Evolutionary conservation across 2,888 invertebrate species (phyloP), one percentile per base, ranked within the genome.

Genomic region (Rotaria magnacalcarata): DNA sequence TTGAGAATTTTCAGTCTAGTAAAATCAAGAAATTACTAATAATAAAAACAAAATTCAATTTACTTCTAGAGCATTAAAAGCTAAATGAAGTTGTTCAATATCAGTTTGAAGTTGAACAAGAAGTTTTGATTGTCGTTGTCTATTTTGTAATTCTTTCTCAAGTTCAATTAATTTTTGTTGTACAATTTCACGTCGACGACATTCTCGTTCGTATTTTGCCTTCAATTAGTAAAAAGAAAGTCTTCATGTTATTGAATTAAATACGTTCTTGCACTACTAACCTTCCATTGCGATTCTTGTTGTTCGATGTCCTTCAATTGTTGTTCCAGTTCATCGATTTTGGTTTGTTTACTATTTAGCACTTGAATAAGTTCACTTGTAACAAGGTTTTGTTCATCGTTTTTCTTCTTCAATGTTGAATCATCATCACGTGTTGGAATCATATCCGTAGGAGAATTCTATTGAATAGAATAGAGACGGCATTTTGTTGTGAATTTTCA

Each of bases 241-340:
- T 34, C 34, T 34, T 34, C 34, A 34, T 34, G 34, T 50, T 50
- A 50, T 50, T 50, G 8, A 50, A 50, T 11, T 50, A 50, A 50
- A 50, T 50, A 11, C 50, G 14, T 11, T 14, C 14, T 27, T 67
- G 67, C 16, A 67, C 67, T 67, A 67, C n/a, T 67, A 67, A 67
- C 67, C 67, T 67, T 67, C 67, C 67, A 67, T 34, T 67, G 67
- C 27, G 67, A 67, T 67, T 67, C 67, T 67, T 67, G 67, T 34
- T 67, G 34, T 67, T 67, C 67, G 34, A 67, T 67, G 34, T 34
- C 67, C 67, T 67, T 67, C 67, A 67, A 67, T 67, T 67, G 67
- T 67, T 34, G 67, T 67, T 67, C 67, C 67, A 67, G 67, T 67
- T 67, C 67, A 67, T 67, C 67, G 67, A 67, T 67, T 67, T 67